These are phyloP conservation scores for Notothenia rossii DNA, from an alignment of 2,113 vertebrate genomes.

Conservation along the genomic window DNA sequence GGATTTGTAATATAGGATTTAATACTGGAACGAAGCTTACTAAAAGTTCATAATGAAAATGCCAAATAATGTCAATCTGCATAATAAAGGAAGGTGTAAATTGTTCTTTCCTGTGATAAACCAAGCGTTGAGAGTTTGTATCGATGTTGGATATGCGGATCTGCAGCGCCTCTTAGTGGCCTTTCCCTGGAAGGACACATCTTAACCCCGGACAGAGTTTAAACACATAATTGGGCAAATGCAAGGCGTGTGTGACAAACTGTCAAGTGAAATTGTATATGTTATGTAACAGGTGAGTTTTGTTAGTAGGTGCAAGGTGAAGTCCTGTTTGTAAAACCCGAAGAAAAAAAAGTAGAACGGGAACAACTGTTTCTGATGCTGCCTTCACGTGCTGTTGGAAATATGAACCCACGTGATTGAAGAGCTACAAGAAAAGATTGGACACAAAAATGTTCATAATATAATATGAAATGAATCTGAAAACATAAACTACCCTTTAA, in stretches of 20 bases:
- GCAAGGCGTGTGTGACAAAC: not conserved
- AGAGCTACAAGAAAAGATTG: too few relatives aligned
- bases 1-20: not conserved
- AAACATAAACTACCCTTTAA: too few relatives aligned
- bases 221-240: not conserved
- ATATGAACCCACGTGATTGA: not conserved
- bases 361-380: not conserved
- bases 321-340: not conserved
- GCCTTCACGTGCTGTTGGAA: conserved; percentile 13
- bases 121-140: not conserved
- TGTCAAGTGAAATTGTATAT: not conserved
- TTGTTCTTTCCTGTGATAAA: not conserved
- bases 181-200: fast-evolving
- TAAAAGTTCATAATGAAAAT: not conserved
- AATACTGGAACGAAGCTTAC: not conserved
- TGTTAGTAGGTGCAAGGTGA: not conserved
- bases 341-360: conserved; percentile 3
- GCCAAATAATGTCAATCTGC: not conserved
- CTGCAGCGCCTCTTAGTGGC: conserved; percentile 51
- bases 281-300: not conserved
- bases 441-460: too few relatives aligned
- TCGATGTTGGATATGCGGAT: not conserved
- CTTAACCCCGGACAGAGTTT: not conserved
- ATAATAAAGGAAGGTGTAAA: not conserved
- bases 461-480: too few relatives aligned